A percentile compares a stretch with the other conserved stretches of the same genome.
These are phyloP conservation scores for Fragum fragum DNA, from an alignment of 2,888 invertebrate species.

Conservation along the genomic window DNA sequence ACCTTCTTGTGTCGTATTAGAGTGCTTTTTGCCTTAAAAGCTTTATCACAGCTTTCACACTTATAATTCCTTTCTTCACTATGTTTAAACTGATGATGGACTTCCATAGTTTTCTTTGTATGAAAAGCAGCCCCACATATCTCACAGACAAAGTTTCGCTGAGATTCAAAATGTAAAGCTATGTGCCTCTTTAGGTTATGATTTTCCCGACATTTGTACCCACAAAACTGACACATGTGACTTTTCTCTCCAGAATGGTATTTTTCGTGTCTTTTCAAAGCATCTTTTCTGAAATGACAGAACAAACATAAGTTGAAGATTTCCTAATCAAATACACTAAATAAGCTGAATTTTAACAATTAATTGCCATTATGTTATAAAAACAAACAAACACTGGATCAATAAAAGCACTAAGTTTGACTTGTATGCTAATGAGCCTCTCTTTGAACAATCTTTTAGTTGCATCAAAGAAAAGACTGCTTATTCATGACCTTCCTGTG, in stretches of 20 bases:
- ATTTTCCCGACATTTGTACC: slow-evolving; percentile 82
- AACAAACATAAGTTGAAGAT: neutral
- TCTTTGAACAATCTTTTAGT: no score
- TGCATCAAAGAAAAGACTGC: no score
- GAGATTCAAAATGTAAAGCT: slow-evolving; percentile 81
- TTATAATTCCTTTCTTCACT: slow-evolving; percentile 80
- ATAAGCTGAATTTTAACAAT: no score
- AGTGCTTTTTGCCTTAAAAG: slow-evolving; percentile 79
- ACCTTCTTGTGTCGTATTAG: slow-evolving; percentile 73
- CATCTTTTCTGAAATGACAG: slow-evolving; percentile 76
- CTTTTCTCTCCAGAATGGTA: slow-evolving; percentile 80
- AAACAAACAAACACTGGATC: no score
- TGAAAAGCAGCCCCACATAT: slow-evolving; percentile 86
- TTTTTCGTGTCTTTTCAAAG: slow-evolving; percentile 80
- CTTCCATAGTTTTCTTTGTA: slow-evolving; percentile 85
- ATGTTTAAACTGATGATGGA: slow-evolving; percentile 86
- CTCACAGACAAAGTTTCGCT: slow-evolving; percentile 86
- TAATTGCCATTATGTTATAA: no score
- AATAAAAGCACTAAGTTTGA: no score
- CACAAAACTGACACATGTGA: slow-evolving; percentile 83
- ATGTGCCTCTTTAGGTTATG: slow-evolving; percentile 85
- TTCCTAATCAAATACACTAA: no score
- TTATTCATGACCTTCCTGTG: no score
- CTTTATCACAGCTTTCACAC: slow-evolving; percentile 81
- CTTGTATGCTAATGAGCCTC: no score